These are phyloP conservation scores for Scophthalmus maximus DNA, from an alignment of 2,113 vertebrate species.

Conservation along the genomic window DNA sequence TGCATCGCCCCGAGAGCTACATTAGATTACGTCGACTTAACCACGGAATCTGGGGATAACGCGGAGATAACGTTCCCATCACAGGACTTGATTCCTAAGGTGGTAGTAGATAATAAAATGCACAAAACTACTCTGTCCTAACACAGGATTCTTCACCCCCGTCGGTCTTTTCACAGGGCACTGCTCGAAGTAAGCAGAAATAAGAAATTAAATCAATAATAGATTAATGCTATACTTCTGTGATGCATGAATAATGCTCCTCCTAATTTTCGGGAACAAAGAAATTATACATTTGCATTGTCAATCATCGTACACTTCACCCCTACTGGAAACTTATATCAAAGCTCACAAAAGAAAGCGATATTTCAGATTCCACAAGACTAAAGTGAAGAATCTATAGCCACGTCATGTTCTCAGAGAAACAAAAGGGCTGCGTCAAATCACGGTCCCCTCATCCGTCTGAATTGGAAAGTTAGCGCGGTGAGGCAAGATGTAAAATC, in stretches of 20 bases:
- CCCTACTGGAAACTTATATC: too few relatives aligned
- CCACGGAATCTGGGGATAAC: constrained; percentile 38
- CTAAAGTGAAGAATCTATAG: neutral
- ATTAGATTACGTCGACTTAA: constrained; percentile 71
- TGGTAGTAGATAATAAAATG: too few relatives aligned
- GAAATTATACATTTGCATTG: neutral
- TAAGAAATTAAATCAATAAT: too few relatives aligned
- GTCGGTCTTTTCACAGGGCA: constrained; percentile 1
- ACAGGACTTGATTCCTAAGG: constrained; percentile 1
- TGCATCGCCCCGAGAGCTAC: constrained; percentile 52
- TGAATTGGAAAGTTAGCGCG: too few relatives aligned
- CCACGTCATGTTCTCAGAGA: neutral
- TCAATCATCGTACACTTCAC: too few relatives aligned
- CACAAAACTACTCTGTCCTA: too few relatives aligned
- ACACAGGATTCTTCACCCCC: too few relatives aligned
- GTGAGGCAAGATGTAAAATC: too few relatives aligned
- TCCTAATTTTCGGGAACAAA: too few relatives aligned
- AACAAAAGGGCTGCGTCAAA: neutral
- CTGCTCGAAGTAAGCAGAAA: too few relatives aligned
- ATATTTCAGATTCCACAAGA: neutral
- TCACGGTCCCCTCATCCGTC: neutral
- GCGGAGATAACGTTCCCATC: constrained; percentile 27
- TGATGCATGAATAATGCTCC: neutral
- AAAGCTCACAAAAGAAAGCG: too few relatives aligned
- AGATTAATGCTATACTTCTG: too few relatives aligned